Conservation (phyloP, 2,797 vertebrate genomes). For the Pyrocephalus nanus region DNA sequence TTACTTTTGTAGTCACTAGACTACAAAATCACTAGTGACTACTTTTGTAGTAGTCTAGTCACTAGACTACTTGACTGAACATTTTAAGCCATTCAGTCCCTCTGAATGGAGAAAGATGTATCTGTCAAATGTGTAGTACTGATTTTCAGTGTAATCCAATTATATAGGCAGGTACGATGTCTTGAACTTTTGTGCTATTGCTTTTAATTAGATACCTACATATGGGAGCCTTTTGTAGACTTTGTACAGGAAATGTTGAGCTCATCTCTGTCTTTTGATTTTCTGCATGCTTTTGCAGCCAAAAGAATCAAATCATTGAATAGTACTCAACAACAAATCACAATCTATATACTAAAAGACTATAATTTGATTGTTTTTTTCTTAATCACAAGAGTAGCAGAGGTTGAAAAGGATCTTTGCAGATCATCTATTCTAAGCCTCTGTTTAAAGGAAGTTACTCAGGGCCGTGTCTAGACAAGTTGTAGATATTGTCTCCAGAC, state of each 20-base stretch:
- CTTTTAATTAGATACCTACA: not conserved
- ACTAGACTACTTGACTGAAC: not conserved
- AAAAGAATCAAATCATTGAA: not conserved
- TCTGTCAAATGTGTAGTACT: not conserved
- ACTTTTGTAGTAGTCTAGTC: too few species aligned
- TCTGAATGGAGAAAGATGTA: not conserved
- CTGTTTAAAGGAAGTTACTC: not conserved
- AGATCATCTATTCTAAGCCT: not conserved
- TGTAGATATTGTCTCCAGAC: not conserved
- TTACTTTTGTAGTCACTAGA: not conserved
- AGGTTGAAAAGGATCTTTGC: not conserved
- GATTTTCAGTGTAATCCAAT: not conserved
- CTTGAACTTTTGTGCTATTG: not conserved
- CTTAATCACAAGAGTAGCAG: not conserved
- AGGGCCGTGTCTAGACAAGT: accelerated
- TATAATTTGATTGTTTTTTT: not conserved
- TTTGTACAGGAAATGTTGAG: not conserved
- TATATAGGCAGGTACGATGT: not conserved
- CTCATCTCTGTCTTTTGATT: not conserved
- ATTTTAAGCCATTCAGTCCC: not conserved
- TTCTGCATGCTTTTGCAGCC: not conserved
- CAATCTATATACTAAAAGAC: not conserved
- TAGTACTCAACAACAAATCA: not conserved
- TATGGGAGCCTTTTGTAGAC: not conserved
- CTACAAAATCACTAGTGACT: too few species aligned